phyloP scores from a whole-genome alignment of 2,113 vertebrate species.

The Helogale parvula region DNA sequence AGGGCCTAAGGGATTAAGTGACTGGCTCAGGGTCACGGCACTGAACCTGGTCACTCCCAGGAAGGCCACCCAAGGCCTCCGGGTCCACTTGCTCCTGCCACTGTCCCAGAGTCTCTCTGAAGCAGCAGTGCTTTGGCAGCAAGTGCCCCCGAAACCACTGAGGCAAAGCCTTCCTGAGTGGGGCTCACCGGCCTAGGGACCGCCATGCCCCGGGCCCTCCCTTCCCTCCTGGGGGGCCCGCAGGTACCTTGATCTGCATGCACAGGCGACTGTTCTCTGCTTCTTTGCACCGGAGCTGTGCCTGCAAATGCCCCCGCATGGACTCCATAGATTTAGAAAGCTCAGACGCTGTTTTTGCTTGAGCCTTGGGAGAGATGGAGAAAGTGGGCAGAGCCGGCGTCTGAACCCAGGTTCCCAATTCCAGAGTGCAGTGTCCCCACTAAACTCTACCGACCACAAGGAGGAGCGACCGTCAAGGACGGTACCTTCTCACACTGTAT shows the following conservation, averaged over 20 bases:
- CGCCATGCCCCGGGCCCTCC: background rate
- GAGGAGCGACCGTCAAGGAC: fast-evolving
- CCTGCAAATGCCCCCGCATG: conserved; percentile 90
- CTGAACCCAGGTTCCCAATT: background rate
- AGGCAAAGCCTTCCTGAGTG: background rate
- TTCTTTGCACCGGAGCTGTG: conserved; percentile 91
- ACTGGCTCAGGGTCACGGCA: background rate
- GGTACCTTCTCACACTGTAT: conserved; percentile 93
- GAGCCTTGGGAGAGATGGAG: conserved; percentile 85
- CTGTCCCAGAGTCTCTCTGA: background rate
- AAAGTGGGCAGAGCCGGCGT: background rate
- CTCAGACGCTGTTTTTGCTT: conserved; percentile 86
- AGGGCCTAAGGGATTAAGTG: background rate
- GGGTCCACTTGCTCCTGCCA: background rate
- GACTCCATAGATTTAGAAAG: conserved; percentile 91
- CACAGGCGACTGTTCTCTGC: conserved; percentile 91
- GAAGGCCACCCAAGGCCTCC: background rate
- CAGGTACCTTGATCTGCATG: conserved; percentile 90
- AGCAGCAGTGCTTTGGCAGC: background rate
- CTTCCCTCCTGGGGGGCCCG: fast-evolving
- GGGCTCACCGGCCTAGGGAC: background rate
- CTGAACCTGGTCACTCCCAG: background rate
- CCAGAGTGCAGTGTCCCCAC: background rate
- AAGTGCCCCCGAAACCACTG: background rate
- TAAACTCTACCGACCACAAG: fast-evolving